Evolutionary conservation across 2,797 vertebrate genomes (phyloP).

Genomic region (Gallinago nigripennis): DNA sequence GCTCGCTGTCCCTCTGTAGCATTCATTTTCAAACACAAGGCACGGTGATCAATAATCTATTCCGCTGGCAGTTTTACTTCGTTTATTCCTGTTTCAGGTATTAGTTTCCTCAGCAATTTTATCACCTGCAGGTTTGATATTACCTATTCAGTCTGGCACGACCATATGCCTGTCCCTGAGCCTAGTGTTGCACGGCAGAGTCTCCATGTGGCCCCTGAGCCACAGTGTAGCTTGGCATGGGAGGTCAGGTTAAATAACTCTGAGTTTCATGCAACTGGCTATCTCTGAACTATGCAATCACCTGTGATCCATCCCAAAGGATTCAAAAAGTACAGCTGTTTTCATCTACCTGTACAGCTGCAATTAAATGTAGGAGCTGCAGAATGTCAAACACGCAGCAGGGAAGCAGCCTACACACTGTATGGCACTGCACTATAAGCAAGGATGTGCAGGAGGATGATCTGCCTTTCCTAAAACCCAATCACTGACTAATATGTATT

Average conservation of each 20-base stretch:
- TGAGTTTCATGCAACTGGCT: not conserved
- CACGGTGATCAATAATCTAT: conserved; percentile 1
- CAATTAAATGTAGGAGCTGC: not conserved
- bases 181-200: not conserved
- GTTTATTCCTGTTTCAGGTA: not conserved
- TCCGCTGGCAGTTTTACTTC: not conserved
- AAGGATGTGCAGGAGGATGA: not conserved
- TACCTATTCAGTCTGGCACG: not conserved
- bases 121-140: not conserved
- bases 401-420: not conserved
- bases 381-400: not conserved
- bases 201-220: not conserved
- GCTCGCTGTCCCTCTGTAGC: not conserved
- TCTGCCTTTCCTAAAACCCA: not conserved
- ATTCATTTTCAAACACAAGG: not conserved
- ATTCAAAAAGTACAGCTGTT: not conserved
- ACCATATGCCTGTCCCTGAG: rapidly evolving
- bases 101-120: not conserved
- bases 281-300: not conserved
- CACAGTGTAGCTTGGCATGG: not conserved
- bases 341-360: not conserved
- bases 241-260: not conserved
- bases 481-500: not conserved
- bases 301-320: not conserved
- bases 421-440: not conserved